Base-by-base conservation (phyloP, 2,888 invertebrate species). In the Perdita meconis region DNA sequence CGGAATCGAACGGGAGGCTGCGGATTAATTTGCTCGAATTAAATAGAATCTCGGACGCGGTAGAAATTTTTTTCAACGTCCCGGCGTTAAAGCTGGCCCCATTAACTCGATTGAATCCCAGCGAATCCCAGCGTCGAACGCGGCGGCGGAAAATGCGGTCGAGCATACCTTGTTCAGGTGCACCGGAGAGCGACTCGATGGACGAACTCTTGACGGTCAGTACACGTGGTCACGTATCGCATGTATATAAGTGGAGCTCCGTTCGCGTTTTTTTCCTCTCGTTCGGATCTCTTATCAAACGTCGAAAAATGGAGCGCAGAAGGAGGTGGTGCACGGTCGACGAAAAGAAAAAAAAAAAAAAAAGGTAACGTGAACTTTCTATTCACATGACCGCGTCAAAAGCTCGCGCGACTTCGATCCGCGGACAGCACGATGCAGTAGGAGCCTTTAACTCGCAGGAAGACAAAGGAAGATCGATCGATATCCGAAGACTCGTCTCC, bases 161-260 rank as follows among this genome's bases (percentile, higher is more conserved):
- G n/a, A 16, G 44, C 61, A 24, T 77, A 78, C 77, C 78, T 78
- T 57, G 24, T 51, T 36, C 59, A 55, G 13, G 36, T 55, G 59
- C 42, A 50, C 40, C 30, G 10, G 26, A 66, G 42, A 55, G 13
- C 42, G 30, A 57, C 44, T 67, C 44, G 51, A 42, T 34, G 64
- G 22, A n/a, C n/a, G n/a, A 50, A 42, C 47, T 66, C 40, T 66
- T 65, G 68, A 68, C 60, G 57, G 55, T 51, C 63, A 30, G 30
- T 63, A 36, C 74, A 57, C 70, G 70, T 72, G 71, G 64, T 70
- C 26, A 13, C 38, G 57, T 66, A 55, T 68, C 57, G 38, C 69
- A 72, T 60, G 22, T 40, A 16, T 53, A 19, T 34, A 44, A 16
- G 47, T 59, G 1, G 44, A 34, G 5, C 19, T 12, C n/a, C n/a